Conservation (phyloP, 2,113 vertebrate genomes). For the Gorilla gorilla region DNA sequence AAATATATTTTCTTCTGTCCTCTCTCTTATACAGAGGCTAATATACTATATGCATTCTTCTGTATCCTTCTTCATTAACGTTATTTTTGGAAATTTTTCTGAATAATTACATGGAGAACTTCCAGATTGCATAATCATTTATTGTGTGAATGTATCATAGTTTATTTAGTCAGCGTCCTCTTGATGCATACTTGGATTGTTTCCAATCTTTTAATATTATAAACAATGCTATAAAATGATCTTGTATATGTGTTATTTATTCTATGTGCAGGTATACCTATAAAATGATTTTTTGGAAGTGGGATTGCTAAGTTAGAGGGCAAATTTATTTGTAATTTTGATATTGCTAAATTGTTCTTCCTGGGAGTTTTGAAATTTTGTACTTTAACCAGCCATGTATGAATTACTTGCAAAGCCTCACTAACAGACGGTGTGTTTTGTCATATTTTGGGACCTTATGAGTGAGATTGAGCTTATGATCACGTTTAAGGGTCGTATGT, state of each 20-base stretch:
- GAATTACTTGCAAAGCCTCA: neutral
- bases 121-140: neutral
- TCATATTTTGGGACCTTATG: conserved; percentile 20
- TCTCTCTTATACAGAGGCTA: neutral
- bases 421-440: neutral
- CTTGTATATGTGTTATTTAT: neutral
- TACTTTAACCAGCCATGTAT: neutral
- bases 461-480: neutral
- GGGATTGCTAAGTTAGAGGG: neutral
- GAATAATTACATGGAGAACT: neutral
- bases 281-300: neutral
- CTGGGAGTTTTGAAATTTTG: neutral
- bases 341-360: neutral
- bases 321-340: conserved; percentile 12
- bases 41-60: neutral
- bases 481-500: neutral
- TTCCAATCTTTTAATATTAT: neutral
- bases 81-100: conserved; percentile 15
- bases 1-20: neutral
- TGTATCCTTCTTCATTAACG: neutral
- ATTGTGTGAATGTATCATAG: neutral
- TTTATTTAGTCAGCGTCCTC: neutral
- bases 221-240: neutral
- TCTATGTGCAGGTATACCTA: neutral
- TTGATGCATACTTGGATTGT: neutral